Base-by-base conservation (phyloP, 2,797 vertebrate species). In the Acipenser oxyrinchus region DNA sequence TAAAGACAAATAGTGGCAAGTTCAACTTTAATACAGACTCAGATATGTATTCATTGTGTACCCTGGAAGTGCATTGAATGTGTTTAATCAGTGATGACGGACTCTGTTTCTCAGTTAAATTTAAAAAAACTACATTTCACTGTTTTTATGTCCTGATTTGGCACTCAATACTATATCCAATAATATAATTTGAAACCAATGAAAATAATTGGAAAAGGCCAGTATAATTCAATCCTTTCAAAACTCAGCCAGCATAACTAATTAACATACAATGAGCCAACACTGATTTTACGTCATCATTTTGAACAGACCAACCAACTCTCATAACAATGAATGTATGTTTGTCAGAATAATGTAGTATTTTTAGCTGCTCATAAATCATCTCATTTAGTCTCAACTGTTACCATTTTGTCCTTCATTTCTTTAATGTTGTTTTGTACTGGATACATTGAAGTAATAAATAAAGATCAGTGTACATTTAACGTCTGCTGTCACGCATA, bases 1-100 rank as follows among this genome's bases (percentile, higher is more conserved):
- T 64, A 79, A 76, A 70, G 66, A 77, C 8, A 62, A n/a, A 62
- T 62, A 48, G 8, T 18, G 8, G 7, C 60, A 9, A 7, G 10
- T 58, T n/a, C 13, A n/a, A 11, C 55, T 58, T n/a, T 58, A 58
- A n/a, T 6, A 10, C 8, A 15, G 13, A 53, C 2, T 37, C 23
- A 37, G 23, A 37, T 37, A 37, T 37, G 23, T 37, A 37, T n/a
- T n/a, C 10, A 58, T 58, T 10, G 12, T 10, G 9, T 6, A 58
- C 13, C 55, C 12, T 13, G 13, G 12, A 53, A 58, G 3, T 58
- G 55, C 9, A 11, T 58, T n/a, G 12, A 13, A n/a, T n/a, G 12
- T 58, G 9, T 13, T 6, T 10, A 58, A 58, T n/a, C 6, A 37
- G 23, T 37, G 23, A 37, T 37, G 23, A 37, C 23, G 2, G 23